phyloP scores from a whole-genome alignment of 1,140 invertebrate genomes.

The Cryptotermes secundus region DNA sequence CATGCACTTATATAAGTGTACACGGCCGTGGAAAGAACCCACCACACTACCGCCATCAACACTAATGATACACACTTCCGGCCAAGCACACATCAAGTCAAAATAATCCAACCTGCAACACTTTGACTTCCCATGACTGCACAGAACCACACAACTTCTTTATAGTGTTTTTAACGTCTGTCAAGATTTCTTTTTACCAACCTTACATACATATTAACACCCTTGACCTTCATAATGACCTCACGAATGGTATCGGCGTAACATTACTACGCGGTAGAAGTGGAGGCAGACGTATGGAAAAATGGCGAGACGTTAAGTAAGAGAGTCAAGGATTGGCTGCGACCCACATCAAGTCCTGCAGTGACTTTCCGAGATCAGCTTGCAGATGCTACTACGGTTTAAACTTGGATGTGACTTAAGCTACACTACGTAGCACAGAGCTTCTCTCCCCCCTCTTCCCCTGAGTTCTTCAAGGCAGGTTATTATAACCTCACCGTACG shows the following conservation, averaged over 20 bases:
- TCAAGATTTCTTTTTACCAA: background rate
- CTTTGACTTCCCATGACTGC: too few species aligned
- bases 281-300: background rate
- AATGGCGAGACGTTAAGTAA: background rate
- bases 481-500: background rate
- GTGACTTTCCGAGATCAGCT: background rate
- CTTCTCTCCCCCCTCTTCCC: background rate
- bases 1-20: too few species aligned
- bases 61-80: background rate
- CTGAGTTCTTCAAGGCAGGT: background rate
- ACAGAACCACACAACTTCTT: background rate
- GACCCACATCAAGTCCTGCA: background rate
- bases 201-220: background rate
- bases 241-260: background rate
- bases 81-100: background rate
- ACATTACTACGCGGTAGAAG: background rate
- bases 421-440: background rate
- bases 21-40: background rate
- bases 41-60: background rate
- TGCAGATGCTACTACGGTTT: background rate
- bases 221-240: background rate
- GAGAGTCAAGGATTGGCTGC: background rate
- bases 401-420: conserved; percentile 2
- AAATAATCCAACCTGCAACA: too few species aligned
- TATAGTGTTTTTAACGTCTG: background rate